Evolutionary conservation across 2,113 vertebrate species (phyloP), one percentile per base, ranked within the genome.

Genomic region (Halichoeres trimaculatus): DNA sequence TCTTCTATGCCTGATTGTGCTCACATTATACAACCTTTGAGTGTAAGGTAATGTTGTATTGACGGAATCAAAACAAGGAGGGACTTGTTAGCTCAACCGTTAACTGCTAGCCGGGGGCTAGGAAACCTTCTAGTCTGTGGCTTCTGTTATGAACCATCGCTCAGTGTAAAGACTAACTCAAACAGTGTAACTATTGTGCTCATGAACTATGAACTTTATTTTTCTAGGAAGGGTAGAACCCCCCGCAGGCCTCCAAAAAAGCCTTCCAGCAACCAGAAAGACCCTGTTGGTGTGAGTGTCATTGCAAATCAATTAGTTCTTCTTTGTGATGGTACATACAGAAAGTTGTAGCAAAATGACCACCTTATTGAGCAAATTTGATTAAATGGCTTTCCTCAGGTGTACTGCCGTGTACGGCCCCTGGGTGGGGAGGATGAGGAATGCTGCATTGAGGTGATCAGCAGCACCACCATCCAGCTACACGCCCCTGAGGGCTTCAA

Each of bases 391-490:
- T 64, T 12, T 41, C 0, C 23, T 11, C 62, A 98, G 97, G 96
- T 99, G 4, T 98, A 97, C 85, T 98, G 97, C 52, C 94, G 97
- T 14, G 95, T 97, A 20, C 94, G 97, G 19, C 97, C 98, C 0
- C 92, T 98, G 30, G 85, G 93, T 74, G 38, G 68, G 0, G 64
- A 92, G 0, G 95, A 96, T 0, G 92, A 94, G 30, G 96, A 98
- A 22, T 94, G 95, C 66, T 99, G 97, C 80, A 95, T 99, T 56
- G 97, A 99, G 84, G 96, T 98, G 43, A 95, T 99, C 83, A 97
- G 79, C 79, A 92, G 86, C 55, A 93, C 90, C 40, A 97, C 95
- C 0, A 93, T 99, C 48, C 98, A 98, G 86, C 89, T 99, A 10
- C 98, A 99, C 50, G 93, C 95, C 0, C 97, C 97, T 1, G 97